phyloP scores from a whole-genome alignment of 2,888 invertebrate species.

The Xanthorhoe spadicearia region DNA sequence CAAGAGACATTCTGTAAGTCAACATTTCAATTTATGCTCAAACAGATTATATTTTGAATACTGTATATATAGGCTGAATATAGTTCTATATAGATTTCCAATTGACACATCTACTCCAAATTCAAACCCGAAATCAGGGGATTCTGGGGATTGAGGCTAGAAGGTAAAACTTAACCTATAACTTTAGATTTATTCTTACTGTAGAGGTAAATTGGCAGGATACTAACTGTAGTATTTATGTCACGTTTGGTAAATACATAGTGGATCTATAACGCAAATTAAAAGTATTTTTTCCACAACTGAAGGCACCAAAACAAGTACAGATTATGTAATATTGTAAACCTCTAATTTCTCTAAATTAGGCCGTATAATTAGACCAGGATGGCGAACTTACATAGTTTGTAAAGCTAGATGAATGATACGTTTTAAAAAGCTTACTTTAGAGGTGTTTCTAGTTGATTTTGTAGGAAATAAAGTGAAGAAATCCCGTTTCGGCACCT shows the following conservation, averaged over 20 bases:
- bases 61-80: background rate
- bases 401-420: background rate
- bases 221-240: background rate
- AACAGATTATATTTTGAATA: background rate
- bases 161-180: slow-evolving; percentile 42
- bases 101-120: background rate
- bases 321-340: slow-evolving; percentile 63
- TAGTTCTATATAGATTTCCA: background rate
- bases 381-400: background rate
- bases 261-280: background rate
- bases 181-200: background rate
- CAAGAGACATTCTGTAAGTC: slow-evolving; percentile 80
- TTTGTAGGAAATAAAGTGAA: slow-evolving; percentile 16
- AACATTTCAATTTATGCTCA: background rate
- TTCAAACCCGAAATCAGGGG: background rate
- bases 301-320: slow-evolving; percentile 46
- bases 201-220: background rate
- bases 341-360: background rate
- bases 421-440: slow-evolving; percentile 35
- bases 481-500: slow-evolving; percentile 30
- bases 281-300: background rate
- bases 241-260: background rate
- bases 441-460: slow-evolving; percentile 18
- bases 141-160: background rate
- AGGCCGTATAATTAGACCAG: background rate